Conservation (phyloP, 2,888 invertebrate species). For the Lamproptera curius region DNA sequence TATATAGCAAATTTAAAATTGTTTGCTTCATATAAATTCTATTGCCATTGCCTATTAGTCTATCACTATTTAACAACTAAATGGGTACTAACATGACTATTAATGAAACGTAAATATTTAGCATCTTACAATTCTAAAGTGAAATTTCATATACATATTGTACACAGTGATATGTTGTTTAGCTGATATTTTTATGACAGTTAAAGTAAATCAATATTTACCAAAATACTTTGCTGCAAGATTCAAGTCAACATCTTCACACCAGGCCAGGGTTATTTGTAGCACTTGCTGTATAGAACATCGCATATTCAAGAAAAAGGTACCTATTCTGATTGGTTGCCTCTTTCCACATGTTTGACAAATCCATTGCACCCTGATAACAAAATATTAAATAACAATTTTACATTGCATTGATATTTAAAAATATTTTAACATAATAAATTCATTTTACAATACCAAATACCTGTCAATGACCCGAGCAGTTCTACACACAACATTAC, state of each 20-base stretch:
- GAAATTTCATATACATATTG: too few species aligned
- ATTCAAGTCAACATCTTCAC: conserved; percentile 77
- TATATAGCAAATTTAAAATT: too few species aligned
- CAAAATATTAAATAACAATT: not conserved
- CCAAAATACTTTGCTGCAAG: conserved; percentile 75
- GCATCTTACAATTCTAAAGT: too few species aligned
- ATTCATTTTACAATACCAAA: not conserved
- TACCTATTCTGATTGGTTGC: conserved; percentile 59
- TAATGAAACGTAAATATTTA: too few species aligned
- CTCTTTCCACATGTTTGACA: conserved; percentile 55
- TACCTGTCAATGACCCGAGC: conserved; percentile 65
- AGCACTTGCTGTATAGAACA: conserved; percentile 80
- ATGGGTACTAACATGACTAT: too few species aligned
- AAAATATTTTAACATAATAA: conserved; percentile 8
- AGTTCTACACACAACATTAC: conserved; percentile 47
- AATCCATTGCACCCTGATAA: conserved; percentile 61
- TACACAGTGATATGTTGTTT: too few species aligned
- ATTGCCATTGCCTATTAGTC: too few species aligned
- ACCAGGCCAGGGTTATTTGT: conserved; percentile 81
- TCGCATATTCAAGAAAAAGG: conserved; percentile 80
- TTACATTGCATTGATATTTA: not conserved
- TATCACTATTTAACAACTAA: too few species aligned
- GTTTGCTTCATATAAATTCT: too few species aligned
- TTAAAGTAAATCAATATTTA: too few species aligned
- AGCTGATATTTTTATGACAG: too few species aligned